Evolutionary conservation across 2,888 invertebrate species (phyloP).

Genomic region (Cylindroiulus punctatus): DNA sequence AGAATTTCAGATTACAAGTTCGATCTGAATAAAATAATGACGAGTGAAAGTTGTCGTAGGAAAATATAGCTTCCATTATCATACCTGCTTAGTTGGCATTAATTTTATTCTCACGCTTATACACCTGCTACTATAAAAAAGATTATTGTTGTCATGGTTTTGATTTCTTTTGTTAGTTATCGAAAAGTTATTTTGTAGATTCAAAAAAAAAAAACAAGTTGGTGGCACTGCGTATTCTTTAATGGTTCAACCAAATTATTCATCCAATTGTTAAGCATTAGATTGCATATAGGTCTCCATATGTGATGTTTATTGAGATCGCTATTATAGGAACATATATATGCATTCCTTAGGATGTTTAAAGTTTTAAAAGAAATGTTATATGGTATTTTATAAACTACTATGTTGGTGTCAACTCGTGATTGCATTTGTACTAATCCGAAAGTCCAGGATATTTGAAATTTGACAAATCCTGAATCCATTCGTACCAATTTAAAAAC

Average conservation of each 20-base stretch:
- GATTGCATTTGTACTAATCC: too few relatives aligned
- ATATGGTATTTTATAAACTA: neutral
- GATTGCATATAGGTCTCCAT: neutral
- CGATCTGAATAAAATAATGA: constrained; percentile 39
- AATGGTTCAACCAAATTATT: neutral
- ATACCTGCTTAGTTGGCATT: constrained; percentile 38
- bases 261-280: neutral
- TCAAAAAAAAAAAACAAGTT: constrained; percentile 1
- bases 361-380: neutral
- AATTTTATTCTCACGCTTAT: constrained; percentile 39
- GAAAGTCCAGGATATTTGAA: too few relatives aligned
- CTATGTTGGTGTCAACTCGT: neutral
- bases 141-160: constrained; percentile 23
- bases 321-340: neutral
- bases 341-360: neutral
- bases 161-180: constrained; percentile 31
- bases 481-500: too few relatives aligned
- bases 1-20: constrained; percentile 14
- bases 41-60: constrained; percentile 23
- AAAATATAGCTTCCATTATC: constrained; percentile 24
- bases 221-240: neutral
- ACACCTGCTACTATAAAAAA: constrained; percentile 19
- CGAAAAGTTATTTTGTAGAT: neutral
- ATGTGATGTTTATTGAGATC: neutral
- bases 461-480: neutral